Conservation (phyloP, 2,113 vertebrate species). For the Aix galericulata region DNA sequence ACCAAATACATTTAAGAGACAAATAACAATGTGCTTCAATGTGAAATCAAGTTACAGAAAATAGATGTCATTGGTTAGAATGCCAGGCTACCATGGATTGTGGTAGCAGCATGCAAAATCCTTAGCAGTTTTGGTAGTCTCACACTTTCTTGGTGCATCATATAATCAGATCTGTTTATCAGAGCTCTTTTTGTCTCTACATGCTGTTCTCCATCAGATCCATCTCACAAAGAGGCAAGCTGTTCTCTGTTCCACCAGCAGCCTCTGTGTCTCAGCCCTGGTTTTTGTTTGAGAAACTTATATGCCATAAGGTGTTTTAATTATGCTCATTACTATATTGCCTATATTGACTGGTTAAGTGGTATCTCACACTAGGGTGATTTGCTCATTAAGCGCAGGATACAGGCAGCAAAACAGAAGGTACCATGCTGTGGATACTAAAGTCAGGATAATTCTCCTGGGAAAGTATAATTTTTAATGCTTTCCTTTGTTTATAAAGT, state of each 20-base stretch:
- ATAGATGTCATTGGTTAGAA: not conserved
- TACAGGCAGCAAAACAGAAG: conserved; percentile 11
- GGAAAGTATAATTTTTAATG: not conserved
- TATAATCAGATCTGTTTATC: not conserved
- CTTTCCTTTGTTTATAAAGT: not conserved
- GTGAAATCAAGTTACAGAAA: not conserved
- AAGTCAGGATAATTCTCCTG: not conserved
- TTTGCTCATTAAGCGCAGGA: conserved; percentile 23
- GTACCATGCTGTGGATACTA: not conserved
- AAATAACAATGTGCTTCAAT: not conserved
- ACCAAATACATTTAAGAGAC: not conserved
- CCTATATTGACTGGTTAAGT: conserved; percentile 27
- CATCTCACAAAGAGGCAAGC: not conserved
- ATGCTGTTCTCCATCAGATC: not conserved
- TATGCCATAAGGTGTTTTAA: conserved; percentile 10
- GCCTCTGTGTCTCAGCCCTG: not conserved
- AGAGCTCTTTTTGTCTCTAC: not conserved
- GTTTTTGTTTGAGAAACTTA: not conserved
- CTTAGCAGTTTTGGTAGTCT: not conserved
- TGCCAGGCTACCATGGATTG: not conserved
- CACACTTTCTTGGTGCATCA: not conserved
- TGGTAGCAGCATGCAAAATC: not conserved
- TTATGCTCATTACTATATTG: conserved; percentile 3
- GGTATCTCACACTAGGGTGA: not conserved
- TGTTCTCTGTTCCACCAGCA: not conserved